Base-by-base conservation (phyloP, 1,140 invertebrate species). In the Hycleus phaleratus region DNA sequence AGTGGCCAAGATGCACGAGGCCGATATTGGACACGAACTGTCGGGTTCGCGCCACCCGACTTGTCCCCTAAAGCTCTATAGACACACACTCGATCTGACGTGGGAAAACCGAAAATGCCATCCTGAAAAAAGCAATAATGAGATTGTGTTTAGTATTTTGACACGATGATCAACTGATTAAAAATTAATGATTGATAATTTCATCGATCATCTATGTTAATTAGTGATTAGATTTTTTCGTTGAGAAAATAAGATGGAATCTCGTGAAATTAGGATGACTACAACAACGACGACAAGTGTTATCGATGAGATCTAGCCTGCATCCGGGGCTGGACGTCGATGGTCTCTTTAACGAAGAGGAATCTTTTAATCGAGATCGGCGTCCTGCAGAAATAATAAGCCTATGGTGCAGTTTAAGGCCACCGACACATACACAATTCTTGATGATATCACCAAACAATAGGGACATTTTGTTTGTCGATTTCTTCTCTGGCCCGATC, bases 301-400 rank as follows among this genome's bases (percentile, higher is more conserved):
- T 63, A 63, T 63, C 61, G 49, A 46, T 56, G 56, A 45, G 56
- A 63, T 63, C 61, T 63, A 7, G 53, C 59, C 57, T 57, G 59
- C 61, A 59, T 57, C 59, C 59, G 57, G 61, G 59, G 57, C 59
- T 18, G 18, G 61, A 57, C 61, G 54, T 63, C 61, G 61, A 63
- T 59, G 61, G 58, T 63, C 61, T 63, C 61, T 63, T 63, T 63
- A 63, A 63, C 61, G 61, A 63, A 63, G 61, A 63, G 58, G 61
- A 59, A 63, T 63, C 61, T 59, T 63, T 63, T 63, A 63, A 63
- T 63, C 61, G 61, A 53, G 57, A 59, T 59, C 54, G 52, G 50
- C 38, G 54, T 54, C 45, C 49, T 59, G 58, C 56, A 63, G 59
- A 63, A 63, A 63, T 63, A 63, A 63, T 63, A 63, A 63, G 61